These are phyloP conservation scores for Sitobion miscanthi DNA, from an alignment of 1,140 invertebrate species.

Conservation along the genomic window DNA sequence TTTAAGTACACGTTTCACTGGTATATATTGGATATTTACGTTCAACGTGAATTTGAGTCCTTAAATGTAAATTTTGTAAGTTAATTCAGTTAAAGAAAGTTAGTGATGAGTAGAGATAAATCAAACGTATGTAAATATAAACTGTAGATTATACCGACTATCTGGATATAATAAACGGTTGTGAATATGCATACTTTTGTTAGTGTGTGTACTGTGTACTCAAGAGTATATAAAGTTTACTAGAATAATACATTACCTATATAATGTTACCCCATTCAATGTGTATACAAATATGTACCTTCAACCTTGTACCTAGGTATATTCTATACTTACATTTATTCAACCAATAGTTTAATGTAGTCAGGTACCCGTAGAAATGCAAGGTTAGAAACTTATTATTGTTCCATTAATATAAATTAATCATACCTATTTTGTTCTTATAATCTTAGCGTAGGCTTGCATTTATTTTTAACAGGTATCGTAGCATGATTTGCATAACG, in stretches of 20 bases:
- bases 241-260: background rate
- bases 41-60: background rate
- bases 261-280: background rate
- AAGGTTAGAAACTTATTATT: background rate
- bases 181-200: background rate
- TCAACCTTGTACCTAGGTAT: background rate
- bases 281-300: background rate
- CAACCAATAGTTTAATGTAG: background rate
- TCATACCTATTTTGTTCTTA: background rate
- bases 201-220: background rate
- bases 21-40: background rate
- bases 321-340: background rate
- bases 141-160: background rate
- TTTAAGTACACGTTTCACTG: background rate
- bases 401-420: background rate
- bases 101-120: slow-evolving; percentile 10
- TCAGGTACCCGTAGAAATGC: background rate
- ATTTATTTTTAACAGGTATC: background rate
- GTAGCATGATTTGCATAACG: too few relatives aligned
- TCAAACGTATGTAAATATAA: slow-evolving; percentile 3
- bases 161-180: background rate
- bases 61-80: slow-evolving; percentile 1
- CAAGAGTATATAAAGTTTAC: background rate
- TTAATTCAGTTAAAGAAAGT: background rate
- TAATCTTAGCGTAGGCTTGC: background rate